Evolutionary conservation across 2,113 vertebrate genomes (phyloP).

Genomic region (Leiothrix lutea): DNA sequence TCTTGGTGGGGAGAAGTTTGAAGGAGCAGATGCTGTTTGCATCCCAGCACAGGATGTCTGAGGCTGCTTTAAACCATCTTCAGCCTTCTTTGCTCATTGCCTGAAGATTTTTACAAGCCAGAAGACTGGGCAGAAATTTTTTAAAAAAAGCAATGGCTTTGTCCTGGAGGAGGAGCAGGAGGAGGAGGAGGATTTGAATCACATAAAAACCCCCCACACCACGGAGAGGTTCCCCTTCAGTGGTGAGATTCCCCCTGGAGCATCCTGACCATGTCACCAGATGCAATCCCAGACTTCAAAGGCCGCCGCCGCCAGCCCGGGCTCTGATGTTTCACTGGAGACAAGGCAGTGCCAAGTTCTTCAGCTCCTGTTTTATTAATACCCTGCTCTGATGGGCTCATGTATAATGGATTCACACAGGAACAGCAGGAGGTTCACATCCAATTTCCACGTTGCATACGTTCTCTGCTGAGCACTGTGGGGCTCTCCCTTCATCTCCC

Average conservation of each 20-base stretch:
- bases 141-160: neutral
- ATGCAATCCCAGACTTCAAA: slow-evolving; percentile 8
- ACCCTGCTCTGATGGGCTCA: slow-evolving; percentile 25
- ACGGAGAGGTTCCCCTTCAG: neutral
- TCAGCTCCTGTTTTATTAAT: slow-evolving; percentile 78
- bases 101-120: neutral
- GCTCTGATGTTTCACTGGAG: slow-evolving; percentile 24
- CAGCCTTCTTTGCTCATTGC: rapidly evolving
- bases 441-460: neutral
- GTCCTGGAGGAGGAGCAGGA: neutral
- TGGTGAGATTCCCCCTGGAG: neutral
- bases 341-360: slow-evolving; percentile 49
- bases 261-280: neutral
- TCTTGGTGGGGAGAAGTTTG: neutral
- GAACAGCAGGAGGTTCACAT: slow-evolving; percentile 54
- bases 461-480: neutral
- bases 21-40: neutral
- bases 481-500: neutral
- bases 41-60: neutral
- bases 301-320: neutral
- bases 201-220: neutral
- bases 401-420: slow-evolving; percentile 73
- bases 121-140: neutral
- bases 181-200: neutral
- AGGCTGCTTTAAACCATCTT: neutral